Base-by-base conservation (phyloP, 1,140 invertebrate species). In the Trachymyrmex septentrionalis region DNA sequence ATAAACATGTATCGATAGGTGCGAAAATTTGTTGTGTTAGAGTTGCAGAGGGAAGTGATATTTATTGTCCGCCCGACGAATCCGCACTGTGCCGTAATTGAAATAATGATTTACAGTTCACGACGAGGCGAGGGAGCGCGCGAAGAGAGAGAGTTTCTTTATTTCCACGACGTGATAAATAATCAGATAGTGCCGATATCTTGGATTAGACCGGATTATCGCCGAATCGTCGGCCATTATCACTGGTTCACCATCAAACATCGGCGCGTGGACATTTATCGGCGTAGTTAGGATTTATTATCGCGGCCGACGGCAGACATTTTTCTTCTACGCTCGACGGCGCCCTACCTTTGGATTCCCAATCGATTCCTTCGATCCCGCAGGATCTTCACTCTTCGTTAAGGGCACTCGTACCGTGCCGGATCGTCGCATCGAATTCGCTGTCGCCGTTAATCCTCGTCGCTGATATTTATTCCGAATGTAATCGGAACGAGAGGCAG, bases 241-340 rank as follows among this genome's bases (percentile, higher is more conserved):
- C 88, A 72, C 80, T 72, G 50, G 69, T 63, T 88, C 67, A 44
- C 89, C 86, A 90, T 90, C 84, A 90, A 90, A 86, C 76, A 87
- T 90, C 55, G 86, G 61, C 84, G 77, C 34, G 85, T 34, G 59
- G 89, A 90, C 89, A 82, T 90, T 90, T 90, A 90, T 90, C 81
- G 89, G 76, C 66, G 66, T 44, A 50, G n/a, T 57, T 53, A 21
- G 48, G 86, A 90, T 90, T 90, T 90, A 90, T 90, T 84, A 81
- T 38, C 77, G 63, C 76, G 34, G 81, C 67, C 81, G 84, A 75
- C 53, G 53, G 24, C 30, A 30, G 77, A 73, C 86, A 85, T 90
- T 82, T 78, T 80, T 80, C 67, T 73, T 86, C 85, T 59, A 77
- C 48, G 87, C 78, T 80, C 72, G 57, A 87, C 86, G 59, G 57